phyloP scores from a whole-genome alignment of 2,113 vertebrate genomes.

The Thermophis baileyi region DNA sequence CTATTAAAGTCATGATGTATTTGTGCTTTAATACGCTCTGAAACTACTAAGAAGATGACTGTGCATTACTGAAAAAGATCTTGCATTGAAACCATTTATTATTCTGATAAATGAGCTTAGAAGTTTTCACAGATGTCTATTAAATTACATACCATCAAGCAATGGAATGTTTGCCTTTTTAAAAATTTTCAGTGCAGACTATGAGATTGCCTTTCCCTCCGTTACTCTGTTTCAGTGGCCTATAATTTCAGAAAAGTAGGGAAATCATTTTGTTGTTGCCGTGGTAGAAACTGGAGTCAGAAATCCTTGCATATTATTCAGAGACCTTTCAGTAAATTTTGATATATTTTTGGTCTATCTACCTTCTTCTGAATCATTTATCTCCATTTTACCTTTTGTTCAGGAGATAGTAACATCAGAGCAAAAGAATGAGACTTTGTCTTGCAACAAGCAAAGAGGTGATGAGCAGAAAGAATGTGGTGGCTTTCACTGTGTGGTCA shows the following conservation, averaged over 20 bases:
- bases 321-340: neutral
- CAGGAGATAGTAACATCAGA: neutral
- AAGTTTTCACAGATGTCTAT: neutral
- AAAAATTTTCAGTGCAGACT: neutral
- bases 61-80: neutral
- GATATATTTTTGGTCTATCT: neutral
- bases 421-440: neutral
- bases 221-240: neutral
- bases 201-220: neutral
- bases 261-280: neutral
- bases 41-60: neutral
- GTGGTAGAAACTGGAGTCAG: neutral
- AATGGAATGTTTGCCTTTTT: neutral
- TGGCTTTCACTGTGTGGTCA: neutral
- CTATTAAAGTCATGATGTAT: neutral
- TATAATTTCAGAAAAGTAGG: neutral
- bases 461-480: neutral
- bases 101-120: neutral
- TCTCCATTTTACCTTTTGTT: neutral
- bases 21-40: neutral
- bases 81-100: neutral
- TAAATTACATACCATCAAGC: neutral
- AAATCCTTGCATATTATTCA: neutral
- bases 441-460: neutral
- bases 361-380: neutral